These are phyloP conservation scores for Heterodera schachtii DNA, from an alignment of 1,140 invertebrate species.

Conservation along the genomic window DNA sequence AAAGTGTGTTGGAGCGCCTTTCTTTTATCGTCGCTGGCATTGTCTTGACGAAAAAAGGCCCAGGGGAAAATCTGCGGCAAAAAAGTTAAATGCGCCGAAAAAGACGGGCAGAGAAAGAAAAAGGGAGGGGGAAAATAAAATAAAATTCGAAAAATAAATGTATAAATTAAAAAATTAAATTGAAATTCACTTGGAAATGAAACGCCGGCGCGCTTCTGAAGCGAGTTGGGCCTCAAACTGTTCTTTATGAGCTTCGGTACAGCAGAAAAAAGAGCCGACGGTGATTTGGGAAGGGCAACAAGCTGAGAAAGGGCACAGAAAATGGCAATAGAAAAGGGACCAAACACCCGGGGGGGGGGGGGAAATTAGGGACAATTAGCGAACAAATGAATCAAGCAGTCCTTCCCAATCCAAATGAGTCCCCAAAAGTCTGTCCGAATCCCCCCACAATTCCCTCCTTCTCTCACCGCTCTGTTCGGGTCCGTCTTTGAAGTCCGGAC, in stretches of 20 bases:
- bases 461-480: slow-evolving; percentile 18
- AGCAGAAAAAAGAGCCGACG: slow-evolving; percentile 24
- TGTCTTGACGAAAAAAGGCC: not conserved
- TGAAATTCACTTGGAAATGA: slow-evolving; percentile 24
- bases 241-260: slow-evolving; percentile 22
- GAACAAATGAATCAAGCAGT: not conserved
- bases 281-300: slow-evolving; percentile 32
- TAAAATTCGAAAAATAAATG: not conserved
- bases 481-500: slow-evolving; percentile 31
- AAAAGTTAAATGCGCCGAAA: not conserved
- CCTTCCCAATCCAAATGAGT: not conserved
- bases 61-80: not conserved
- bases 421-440: not conserved
- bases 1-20: not conserved
- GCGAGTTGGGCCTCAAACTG: slow-evolving; percentile 23
- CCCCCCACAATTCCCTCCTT: too few species aligned
- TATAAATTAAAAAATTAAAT: not conserved
- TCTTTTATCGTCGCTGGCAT: not conserved
- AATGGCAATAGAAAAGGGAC: not conserved
- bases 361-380: not conserved
- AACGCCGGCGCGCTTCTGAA: slow-evolving; percentile 16
- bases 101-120: not conserved
- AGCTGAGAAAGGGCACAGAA: slow-evolving; percentile 1
- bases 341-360: not conserved
- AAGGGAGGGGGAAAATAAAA: not conserved